phyloP scores from a whole-genome alignment of 64 coral and sea anemone genomes.

The Pocillopora verrucosa region DNA sequence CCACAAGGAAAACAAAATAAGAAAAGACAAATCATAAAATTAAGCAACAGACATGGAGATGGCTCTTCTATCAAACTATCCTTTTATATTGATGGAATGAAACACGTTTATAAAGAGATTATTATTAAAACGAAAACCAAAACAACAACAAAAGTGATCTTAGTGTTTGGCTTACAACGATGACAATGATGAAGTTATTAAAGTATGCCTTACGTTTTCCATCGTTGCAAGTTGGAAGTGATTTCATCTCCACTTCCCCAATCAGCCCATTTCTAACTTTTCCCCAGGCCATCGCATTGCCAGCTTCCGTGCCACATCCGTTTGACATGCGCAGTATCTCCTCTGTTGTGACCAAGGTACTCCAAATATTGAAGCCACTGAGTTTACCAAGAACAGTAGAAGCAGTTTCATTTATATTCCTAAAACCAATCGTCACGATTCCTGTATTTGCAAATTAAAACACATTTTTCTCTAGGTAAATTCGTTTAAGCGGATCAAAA shows the following conservation, averaged over 20 bases:
- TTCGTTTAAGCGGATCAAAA: not conserved
- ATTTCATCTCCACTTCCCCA: not conserved
- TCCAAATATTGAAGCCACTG: not conserved
- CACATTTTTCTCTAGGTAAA: not conserved
- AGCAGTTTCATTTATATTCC: not conserved
- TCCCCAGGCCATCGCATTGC: not conserved
- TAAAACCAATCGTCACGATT: not conserved
- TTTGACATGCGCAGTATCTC: slow-evolving; percentile 1
- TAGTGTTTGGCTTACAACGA: too few relatives aligned
- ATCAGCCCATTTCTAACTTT: not conserved
- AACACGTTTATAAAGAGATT: too few relatives aligned
- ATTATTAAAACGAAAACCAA: too few relatives aligned
- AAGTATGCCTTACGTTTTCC: not conserved
- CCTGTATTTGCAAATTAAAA: not conserved
- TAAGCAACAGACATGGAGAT: too few relatives aligned
- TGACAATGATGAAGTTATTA: not conserved
- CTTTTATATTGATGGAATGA: too few relatives aligned
- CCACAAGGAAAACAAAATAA: too few relatives aligned
- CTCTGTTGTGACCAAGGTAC: not conserved
- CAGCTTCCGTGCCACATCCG: not conserved
- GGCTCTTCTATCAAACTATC: too few relatives aligned
- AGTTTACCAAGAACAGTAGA: not conserved
- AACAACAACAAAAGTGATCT: too few relatives aligned
- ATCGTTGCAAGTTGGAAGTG: not conserved
- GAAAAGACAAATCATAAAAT: too few relatives aligned